A percentile compares a stretch with the other conserved stretches of the same genome.
phyloP scores from a whole-genome alignment of 2,113 vertebrate genomes.

The Erpornis zantholeuca region DNA sequence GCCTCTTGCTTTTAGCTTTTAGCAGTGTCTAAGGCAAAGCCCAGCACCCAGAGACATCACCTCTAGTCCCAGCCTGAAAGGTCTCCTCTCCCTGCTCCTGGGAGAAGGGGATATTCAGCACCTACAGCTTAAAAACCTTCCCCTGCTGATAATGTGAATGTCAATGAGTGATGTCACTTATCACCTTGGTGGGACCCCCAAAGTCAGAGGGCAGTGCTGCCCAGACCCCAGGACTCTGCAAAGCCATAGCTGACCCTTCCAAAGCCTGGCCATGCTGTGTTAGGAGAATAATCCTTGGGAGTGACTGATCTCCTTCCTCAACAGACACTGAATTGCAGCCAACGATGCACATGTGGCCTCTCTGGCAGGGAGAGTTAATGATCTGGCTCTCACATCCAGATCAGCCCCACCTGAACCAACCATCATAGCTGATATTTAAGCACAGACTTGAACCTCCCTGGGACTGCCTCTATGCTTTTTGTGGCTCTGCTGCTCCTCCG shows the following conservation, averaged over 20 bases:
- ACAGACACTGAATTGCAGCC: not conserved
- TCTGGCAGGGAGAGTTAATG: not conserved
- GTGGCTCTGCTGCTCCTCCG: rapidly evolving
- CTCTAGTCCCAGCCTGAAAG: not conserved
- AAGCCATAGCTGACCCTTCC: not conserved
- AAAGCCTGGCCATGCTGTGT: not conserved
- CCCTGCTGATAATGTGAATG: rapidly evolving
- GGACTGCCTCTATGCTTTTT: rapidly evolving
- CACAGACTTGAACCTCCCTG: rapidly evolving
- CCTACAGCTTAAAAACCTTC: not conserved
- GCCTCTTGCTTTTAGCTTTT: not conserved
- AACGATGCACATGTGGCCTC: rapidly evolving
- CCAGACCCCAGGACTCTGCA: not conserved
- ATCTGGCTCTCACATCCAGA: not conserved
- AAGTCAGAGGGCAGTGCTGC: not conserved
- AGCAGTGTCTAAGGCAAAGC: not conserved
- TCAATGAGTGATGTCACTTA: not conserved
- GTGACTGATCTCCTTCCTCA: too few species aligned
- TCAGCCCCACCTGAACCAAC: not conserved
- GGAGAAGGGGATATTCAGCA: not conserved
- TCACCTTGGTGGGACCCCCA: not conserved
- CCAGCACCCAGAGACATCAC: not conserved
- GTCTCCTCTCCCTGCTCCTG: not conserved
- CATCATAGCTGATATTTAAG: not conserved
- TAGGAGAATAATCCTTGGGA: not conserved